Evolutionary conservation across 30 jellyfish, hydroid and myxozoan species (phyloP).

Genomic region (Hydractinia symbiolongicarpus): DNA sequence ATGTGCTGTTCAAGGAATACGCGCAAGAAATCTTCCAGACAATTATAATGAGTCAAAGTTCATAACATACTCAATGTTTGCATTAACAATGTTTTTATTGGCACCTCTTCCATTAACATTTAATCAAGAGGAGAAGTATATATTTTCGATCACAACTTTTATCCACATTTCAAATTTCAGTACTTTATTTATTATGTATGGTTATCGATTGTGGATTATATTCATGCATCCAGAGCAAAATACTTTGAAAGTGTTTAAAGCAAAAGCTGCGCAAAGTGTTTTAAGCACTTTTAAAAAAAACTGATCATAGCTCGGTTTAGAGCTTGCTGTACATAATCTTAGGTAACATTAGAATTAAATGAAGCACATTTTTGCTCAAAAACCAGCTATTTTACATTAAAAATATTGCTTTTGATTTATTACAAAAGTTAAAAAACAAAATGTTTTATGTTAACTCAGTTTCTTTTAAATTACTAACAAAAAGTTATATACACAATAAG

Average conservation of each 20-base stretch:
- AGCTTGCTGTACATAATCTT: no score
- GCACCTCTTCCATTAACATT: background rate
- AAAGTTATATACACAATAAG: no score
- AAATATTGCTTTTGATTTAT: no score
- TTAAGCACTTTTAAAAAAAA: no score
- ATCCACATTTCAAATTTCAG: background rate
- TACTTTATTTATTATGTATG: constrained; percentile 3
- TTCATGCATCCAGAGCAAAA: background rate
- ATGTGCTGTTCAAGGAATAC: constrained; percentile 6
- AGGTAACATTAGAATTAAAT: no score
- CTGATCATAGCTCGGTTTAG: no score
- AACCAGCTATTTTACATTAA: no score
- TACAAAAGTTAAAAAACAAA: no score
- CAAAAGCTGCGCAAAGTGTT: background rate
- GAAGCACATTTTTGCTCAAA: no score
- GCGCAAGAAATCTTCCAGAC: constrained; percentile 7
- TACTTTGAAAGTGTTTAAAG: background rate
- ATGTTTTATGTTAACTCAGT: no score
- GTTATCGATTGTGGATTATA: background rate
- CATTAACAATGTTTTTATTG: background rate
- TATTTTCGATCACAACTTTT: background rate
- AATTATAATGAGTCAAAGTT: background rate
- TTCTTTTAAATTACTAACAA: no score
- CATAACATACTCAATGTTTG: background rate
- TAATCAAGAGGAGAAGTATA: background rate